Base-by-base conservation (phyloP, 2,888 invertebrate species). In the Pristionchus entomophagus region DNA sequence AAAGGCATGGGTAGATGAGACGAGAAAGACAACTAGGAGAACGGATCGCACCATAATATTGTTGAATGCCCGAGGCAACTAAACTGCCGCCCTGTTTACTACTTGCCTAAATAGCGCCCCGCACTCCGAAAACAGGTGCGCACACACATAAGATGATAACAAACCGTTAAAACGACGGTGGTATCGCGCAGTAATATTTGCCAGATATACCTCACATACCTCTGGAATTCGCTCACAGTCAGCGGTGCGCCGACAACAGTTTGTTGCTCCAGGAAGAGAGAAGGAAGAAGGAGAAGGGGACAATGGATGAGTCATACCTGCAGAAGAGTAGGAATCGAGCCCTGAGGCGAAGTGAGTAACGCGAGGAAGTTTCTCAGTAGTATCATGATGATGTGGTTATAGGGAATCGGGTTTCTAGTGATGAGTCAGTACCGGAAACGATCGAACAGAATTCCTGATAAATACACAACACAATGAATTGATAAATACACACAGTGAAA, bases 51-150 rank as follows among this genome's bases (percentile, higher is more conserved):
- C n/a, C 73, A 69, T 69, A n/a, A 26, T 73, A 14, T 56, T 26
- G 12, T 35, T 19, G n/a, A n/a, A n/a, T n/a, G 4, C 35, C 45
- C 26, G 41, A 22, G 73, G 73, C 73, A 73, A 73, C 73, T 73
- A 73, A 73, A 73, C 73, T 38, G 59, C 22, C 22, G n/a, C 41
- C 22, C 41, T 73, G 73, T 73, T 73, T 41, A 73, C 73, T 73
- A 73, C 41, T 45, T 73, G 41, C 73, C 38, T 73, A 73, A 73
- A 73, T 73, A 73, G 41, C n/a, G 8, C 14, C 32, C 65, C 6
- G 38, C 10, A 38, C 35, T 2, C 2, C 4, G 10, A 73, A 73
- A 45, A 73, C 73, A 73, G 73, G 32, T 73, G 26, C 38, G 41
- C 73, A 73, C 41, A 73, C 73, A 73, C 12, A 38, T 22, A 6